These are phyloP conservation scores for Tribolium freemani DNA, from an alignment of 2,888 invertebrate species.

Conservation along the genomic window DNA sequence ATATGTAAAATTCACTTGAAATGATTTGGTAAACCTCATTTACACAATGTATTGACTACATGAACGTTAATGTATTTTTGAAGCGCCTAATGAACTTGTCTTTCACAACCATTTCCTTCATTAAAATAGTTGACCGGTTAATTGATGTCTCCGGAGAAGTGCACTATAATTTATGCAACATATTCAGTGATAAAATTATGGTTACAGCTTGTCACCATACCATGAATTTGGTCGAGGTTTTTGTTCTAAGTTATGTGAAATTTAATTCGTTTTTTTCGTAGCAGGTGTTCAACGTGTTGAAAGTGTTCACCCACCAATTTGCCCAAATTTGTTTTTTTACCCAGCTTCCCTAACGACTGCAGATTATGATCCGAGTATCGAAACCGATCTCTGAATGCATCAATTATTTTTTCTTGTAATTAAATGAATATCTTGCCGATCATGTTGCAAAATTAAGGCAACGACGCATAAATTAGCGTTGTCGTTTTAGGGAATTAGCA, in stretches of 20 bases:
- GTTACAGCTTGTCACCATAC: background rate
- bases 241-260: background rate
- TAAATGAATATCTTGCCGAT: no score
- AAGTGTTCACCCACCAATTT: slow-evolving; percentile 4
- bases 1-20: background rate
- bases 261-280: slow-evolving; percentile 4
- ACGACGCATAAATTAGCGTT: background rate
- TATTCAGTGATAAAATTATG: slow-evolving; percentile 1
- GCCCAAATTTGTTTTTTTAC: slow-evolving; percentile 2
- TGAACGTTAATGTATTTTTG: background rate
- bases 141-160: slow-evolving; percentile 25
- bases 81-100: slow-evolving; percentile 26
- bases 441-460: no score
- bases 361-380: background rate
- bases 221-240: background rate
- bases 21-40: background rate
- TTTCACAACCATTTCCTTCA: slow-evolving; percentile 30
- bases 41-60: background rate
- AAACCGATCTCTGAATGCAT: background rate
- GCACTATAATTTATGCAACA: slow-evolving; percentile 17
- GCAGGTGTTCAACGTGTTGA: slow-evolving; percentile 13
- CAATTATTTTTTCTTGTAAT: no score
- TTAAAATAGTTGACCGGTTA: slow-evolving; percentile 42
- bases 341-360: background rate
- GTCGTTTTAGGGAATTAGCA: background rate